Evolutionary conservation across 35 echinoderm and acorn worm species (phyloP).

Genomic region (Apostichopus californicus): DNA sequence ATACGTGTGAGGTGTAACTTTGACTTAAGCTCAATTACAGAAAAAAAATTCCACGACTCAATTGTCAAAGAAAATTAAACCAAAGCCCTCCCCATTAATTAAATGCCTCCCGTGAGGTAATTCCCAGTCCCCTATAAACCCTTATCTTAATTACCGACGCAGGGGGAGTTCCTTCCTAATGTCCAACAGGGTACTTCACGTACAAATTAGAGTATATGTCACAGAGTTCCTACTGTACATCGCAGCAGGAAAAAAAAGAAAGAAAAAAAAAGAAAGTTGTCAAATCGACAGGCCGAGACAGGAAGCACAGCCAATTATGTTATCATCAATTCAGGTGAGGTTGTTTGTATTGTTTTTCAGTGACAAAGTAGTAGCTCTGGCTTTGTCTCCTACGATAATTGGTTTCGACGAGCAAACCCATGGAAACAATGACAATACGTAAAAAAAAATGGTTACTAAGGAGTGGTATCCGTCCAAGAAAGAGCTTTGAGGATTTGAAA

Average conservation of each 20-base stretch:
- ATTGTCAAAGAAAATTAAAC: too few relatives aligned
- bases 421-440: not conserved
- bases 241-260: not conserved
- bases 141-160: constrained; percentile 39
- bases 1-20: too few relatives aligned
- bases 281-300: not conserved
- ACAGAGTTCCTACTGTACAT: not conserved
- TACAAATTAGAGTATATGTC: constrained; percentile 25
- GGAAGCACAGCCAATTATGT: constrained; percentile 3
- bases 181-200: constrained; percentile 16
- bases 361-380: too few relatives aligned
- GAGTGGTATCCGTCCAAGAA: not conserved
- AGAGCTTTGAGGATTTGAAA: not conserved
- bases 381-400: not conserved
- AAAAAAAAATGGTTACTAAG: not conserved
- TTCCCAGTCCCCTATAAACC: constrained; percentile 20
- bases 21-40: too few relatives aligned
- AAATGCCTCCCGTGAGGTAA: not conserved
- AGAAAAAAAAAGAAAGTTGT: too few relatives aligned
- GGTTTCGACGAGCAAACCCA: not conserved
- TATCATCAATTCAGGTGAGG: not conserved
- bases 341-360: too few relatives aligned
- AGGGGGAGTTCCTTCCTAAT: not conserved
- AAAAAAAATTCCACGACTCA: too few relatives aligned
- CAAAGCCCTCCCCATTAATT: not conserved